Evolutionary conservation across 2,888 invertebrate genomes (phyloP), one percentile per base, ranked within the genome.

Genomic region (Eristalis intricaria): DNA sequence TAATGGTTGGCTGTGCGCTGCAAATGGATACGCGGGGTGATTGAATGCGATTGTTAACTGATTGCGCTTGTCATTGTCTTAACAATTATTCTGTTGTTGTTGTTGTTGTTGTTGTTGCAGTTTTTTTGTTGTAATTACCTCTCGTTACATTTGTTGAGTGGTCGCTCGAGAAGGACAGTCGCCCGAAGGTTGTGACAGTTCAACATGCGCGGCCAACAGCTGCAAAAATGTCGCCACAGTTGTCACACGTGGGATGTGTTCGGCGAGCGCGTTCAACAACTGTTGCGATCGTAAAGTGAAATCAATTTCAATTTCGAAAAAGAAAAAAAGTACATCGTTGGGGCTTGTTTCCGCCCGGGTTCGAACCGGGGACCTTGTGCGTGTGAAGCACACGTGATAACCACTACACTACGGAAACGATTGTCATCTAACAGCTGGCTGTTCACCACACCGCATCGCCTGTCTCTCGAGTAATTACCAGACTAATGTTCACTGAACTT

Each of bases 371-470:
- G 90, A 90, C 90, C 90, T 90, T 90, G 90, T 90, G 91, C 90
- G 91, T 91, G 91, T 91, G 90, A 91, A 91, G 91, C 91, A 91
- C 91, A 91, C 91, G 90, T 90, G 91, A 91, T 91, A 91, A 90
- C 89, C 91, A 87, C 86, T 87, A 87, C 86, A 87, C 86, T 87
- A 87, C 86, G 87, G 80, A 88, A 88, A 88, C 86, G 23, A 4
- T 43, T 40, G 29, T 1, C 19, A 8, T 19, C 22, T 1, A 22
- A 29, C 3, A 29, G 7, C 1, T 65, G 35, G 32, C 32, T 75
- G 15, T 19, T 38, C 38, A 58, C 13, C 65, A 66, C 65, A 38
- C 65, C 43, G 35, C 50, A 10, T 15, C 38, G 50, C 19, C 26
- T 64, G 23, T 64, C 64, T 8, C 8, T 23, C 8, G 35, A 23